phyloP scores from a whole-genome alignment of 1,140 invertebrate species.

The Zaprionus africanus region DNA sequence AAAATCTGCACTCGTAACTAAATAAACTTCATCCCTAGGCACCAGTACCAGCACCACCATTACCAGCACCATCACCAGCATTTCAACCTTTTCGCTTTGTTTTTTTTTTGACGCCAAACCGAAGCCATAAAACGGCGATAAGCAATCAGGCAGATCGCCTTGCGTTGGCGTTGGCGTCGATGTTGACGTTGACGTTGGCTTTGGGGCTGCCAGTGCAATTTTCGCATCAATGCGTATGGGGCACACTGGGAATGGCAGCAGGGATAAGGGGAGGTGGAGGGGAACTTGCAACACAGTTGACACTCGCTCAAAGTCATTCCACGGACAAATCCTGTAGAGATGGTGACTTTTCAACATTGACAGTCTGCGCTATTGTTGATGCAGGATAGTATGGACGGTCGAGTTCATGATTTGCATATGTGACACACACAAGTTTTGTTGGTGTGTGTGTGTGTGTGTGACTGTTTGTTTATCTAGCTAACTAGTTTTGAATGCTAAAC shows the following conservation, averaged over 20 bases:
- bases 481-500: neutral
- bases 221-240: constrained; percentile 45
- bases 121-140: constrained; percentile 55
- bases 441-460: neutral
- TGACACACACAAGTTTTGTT: neutral
- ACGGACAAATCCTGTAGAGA: constrained; percentile 19
- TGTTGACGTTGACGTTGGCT: constrained; percentile 26
- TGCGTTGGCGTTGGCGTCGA: constrained; percentile 5
- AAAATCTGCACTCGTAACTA: constrained; percentile 38
- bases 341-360: constrained; percentile 31
- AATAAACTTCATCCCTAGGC: constrained; percentile 10
- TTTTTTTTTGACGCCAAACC: constrained; percentile 23
- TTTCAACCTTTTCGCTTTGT: constrained; percentile 12
- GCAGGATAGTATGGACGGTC: neutral
- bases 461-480: neutral
- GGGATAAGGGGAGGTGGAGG: neutral
- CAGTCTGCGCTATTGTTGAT: neutral
- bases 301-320: neutral
- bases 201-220: constrained; percentile 61
- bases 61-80: neutral
- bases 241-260: neutral
- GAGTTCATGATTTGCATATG: neutral
- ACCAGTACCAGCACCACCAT: neutral
- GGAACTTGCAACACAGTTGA: constrained; percentile 7
- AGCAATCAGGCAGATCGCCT: constrained; percentile 39